Evolutionary conservation across 2,888 invertebrate species (phyloP).

Genomic region (Cryptocephalus primarius): DNA sequence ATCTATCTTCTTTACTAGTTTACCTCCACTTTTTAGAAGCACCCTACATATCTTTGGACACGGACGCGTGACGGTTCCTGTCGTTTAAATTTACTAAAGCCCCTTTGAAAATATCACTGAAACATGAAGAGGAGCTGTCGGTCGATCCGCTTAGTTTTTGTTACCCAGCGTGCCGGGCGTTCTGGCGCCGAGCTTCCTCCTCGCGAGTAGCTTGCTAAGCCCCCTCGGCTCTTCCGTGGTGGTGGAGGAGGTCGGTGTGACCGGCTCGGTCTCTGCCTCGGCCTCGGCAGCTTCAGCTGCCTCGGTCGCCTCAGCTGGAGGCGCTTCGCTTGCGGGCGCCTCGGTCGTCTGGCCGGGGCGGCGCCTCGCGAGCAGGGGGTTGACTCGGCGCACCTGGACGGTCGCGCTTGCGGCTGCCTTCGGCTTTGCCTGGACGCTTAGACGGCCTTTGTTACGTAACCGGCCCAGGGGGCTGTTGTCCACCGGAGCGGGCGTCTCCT

Average conservation of each 20-base stretch:
- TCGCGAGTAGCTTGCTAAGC: conserved; percentile 55
- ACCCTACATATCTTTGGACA: too few species aligned
- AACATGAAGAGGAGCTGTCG: not conserved
- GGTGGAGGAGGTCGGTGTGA: conserved; percentile 20
- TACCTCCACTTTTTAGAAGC: too few species aligned
- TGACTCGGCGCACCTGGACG: conserved; percentile 44
- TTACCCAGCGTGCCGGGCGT: conserved; percentile 37
- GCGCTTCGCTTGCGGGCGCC: conserved; percentile 27
- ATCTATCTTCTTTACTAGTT: too few species aligned
- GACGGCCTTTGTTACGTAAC: conserved; percentile 36
- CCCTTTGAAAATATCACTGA: too few species aligned
- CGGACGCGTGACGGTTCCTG: too few species aligned
- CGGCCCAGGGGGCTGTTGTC: conserved; percentile 33
- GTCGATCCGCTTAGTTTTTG: not conserved
- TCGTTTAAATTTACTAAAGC: too few species aligned
- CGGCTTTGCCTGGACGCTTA: conserved; percentile 41
- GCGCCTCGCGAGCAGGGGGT: conserved; percentile 44
- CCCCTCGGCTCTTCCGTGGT: conserved; percentile 46
- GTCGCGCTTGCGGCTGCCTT: conserved; percentile 40
- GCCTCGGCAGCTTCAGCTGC: conserved; percentile 19
- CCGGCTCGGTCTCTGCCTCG: conserved; percentile 22
- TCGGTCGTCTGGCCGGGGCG: conserved; percentile 33
- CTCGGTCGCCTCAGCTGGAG: conserved; percentile 18
- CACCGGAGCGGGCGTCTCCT: conserved; percentile 25
- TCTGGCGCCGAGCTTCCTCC: conserved; percentile 52